phyloP scores from a whole-genome alignment of 1,140 invertebrate genomes.

The Pachypsylla venusta region DNA sequence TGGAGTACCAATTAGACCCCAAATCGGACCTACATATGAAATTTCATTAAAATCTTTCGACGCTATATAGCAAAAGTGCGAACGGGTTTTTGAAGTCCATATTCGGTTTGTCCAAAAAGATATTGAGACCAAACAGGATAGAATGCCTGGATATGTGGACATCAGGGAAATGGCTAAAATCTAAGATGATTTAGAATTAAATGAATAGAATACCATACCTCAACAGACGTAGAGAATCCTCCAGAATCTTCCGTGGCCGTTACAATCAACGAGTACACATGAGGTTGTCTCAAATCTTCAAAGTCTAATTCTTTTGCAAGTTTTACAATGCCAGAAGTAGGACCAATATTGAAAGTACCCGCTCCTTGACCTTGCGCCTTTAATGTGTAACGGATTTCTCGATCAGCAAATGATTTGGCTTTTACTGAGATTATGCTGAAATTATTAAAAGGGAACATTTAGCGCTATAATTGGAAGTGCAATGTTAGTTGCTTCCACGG shows the following conservation, averaged over 20 bases:
- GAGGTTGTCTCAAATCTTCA: conserved; percentile 81
- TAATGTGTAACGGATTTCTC: conserved; percentile 83
- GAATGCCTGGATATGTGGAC: too few species aligned
- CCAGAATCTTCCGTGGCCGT: conserved; percentile 91
- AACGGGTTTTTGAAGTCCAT: too few species aligned
- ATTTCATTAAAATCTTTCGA: too few species aligned
- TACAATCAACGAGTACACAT: conserved; percentile 79
- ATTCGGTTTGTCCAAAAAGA: too few species aligned
- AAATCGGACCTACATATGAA: too few species aligned
- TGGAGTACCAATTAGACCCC: too few species aligned
- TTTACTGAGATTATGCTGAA: conserved; percentile 88
- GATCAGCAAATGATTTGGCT: conserved; percentile 88
- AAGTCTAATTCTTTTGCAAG: conserved; percentile 89
- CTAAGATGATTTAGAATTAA: too few species aligned
- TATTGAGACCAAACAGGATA: too few species aligned
- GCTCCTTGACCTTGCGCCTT: conserved; percentile 87
- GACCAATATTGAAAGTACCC: conserved; percentile 88
- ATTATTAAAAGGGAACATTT: conserved; percentile 15
- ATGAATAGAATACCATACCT: conserved; percentile 38
- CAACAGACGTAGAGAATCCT: conserved; percentile 86
- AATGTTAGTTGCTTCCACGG: too few species aligned
- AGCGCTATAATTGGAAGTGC: too few species aligned
- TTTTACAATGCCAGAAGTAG: conserved; percentile 84
- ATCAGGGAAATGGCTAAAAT: too few species aligned
- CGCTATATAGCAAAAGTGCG: too few species aligned